Percentiles rank a stretch among this genome's conserved stretches.
phyloP scores from a whole-genome alignment of 2,113 vertebrate species.

The Acrocephalus arundinaceus region DNA sequence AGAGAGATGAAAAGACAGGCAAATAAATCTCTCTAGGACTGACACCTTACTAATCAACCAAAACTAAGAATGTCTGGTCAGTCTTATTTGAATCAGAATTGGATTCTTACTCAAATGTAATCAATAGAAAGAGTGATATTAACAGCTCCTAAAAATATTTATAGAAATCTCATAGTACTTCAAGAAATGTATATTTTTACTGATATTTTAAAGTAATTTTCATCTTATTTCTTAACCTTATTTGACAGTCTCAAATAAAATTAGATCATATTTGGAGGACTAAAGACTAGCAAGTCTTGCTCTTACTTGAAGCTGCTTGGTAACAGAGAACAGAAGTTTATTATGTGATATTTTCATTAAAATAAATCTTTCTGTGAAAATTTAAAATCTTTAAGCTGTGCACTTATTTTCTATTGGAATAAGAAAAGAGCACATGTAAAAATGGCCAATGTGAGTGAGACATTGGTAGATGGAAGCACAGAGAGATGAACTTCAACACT shows the following conservation, averaged over 20 bases:
- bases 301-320: neutral
- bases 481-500: neutral
- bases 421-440: neutral
- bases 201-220: neutral
- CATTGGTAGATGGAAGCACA: rapidly evolving
- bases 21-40: neutral
- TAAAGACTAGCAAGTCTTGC: neutral
- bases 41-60: neutral
- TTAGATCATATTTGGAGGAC: neutral
- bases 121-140: neutral
- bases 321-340: neutral
- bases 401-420: neutral
- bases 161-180: neutral
- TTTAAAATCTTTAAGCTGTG: neutral
- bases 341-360: neutral
- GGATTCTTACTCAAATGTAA: neutral
- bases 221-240: neutral
- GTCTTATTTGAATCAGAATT: neutral
- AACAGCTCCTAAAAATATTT: neutral
- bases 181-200: neutral
- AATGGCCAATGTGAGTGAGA: neutral
- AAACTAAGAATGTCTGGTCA: neutral
- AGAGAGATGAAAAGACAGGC: neutral
- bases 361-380: neutral
- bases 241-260: neutral